Conservation (phyloP, 2,113 vertebrate genomes). For the Ia io region DNA sequence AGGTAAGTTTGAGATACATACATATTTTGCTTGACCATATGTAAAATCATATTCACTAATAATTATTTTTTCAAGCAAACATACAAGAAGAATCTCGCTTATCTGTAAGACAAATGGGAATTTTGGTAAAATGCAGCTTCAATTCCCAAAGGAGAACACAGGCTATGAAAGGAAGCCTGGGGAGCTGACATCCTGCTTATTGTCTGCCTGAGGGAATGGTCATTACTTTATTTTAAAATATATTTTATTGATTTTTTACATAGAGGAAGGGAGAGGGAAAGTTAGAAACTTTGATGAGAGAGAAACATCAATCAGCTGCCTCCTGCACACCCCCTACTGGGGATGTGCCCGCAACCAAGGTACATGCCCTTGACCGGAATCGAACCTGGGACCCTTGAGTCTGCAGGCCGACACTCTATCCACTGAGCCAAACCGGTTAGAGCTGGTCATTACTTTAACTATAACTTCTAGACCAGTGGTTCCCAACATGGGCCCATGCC, state of each 20-base stretch:
- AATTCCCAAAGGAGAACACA: conserved; percentile 71
- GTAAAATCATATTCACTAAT: conserved; percentile 47
- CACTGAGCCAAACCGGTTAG: too few species aligned
- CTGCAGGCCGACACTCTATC: too few species aligned
- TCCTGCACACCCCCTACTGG: too few species aligned
- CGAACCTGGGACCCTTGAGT: too few species aligned
- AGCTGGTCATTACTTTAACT: conserved; percentile 46
- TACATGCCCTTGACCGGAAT: too few species aligned
- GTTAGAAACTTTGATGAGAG: too few species aligned
- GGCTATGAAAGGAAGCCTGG: conserved; percentile 64
- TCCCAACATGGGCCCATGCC: too few species aligned
- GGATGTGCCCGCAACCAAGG: too few species aligned
- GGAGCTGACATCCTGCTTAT: conserved; percentile 59
- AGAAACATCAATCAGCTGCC: too few species aligned
- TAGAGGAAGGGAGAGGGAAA: too few species aligned
- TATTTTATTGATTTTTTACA: too few species aligned
- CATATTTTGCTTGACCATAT: not conserved
- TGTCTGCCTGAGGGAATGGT: conserved; percentile 55
- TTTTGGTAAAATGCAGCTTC: conserved; percentile 71
- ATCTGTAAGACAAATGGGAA: conserved; percentile 71
- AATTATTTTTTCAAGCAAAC: conserved; percentile 70
- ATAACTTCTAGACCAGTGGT: not conserved
- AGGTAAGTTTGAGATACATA: conserved; percentile 84
- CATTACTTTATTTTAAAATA: not conserved
- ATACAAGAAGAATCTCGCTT: conserved; percentile 67